These are phyloP conservation scores for Pollicipes pollicipes DNA, from an alignment of 1,140 invertebrate species.

Conservation along the genomic window DNA sequence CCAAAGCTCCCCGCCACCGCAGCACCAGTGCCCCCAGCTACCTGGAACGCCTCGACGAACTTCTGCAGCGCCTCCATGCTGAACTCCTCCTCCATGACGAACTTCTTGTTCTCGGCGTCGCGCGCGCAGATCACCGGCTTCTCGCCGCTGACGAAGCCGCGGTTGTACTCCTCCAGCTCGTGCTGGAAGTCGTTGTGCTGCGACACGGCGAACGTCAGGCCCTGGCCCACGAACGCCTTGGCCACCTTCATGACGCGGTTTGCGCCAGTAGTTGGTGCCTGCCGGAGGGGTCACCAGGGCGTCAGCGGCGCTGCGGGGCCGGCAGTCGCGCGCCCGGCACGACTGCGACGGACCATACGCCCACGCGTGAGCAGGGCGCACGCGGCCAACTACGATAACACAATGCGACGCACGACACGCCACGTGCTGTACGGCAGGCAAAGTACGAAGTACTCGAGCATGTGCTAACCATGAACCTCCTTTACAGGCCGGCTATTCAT, in stretches of 20 bases:
- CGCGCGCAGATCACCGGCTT: constrained; percentile 74
- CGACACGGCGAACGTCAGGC: constrained; percentile 72
- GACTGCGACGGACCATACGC: no score
- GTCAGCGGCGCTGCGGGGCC: no score
- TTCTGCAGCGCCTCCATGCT: constrained; percentile 25
- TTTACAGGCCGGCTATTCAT: no score
- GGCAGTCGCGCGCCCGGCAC: no score
- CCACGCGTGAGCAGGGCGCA: no score
- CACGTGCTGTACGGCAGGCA: no score
- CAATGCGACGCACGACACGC: no score
- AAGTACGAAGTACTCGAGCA: no score
- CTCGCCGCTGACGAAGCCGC: constrained; percentile 67
- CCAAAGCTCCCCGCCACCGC: no score
- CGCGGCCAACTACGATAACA: no score
- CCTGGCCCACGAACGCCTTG: constrained; percentile 51
- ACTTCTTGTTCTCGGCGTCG: constrained; percentile 71
- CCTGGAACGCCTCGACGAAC: neutral
- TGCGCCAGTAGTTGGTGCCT: constrained; percentile 99
- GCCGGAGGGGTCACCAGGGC: neutral
- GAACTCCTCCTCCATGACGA: constrained; percentile 75
- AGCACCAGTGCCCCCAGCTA: neutral
- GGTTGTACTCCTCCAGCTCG: constrained; percentile 82
- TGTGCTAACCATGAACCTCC: no score
- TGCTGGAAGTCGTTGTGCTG: constrained; percentile 83
- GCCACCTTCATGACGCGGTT: constrained; percentile 89